Percentiles rank a stretch among this genome's conserved stretches.
Evolutionary conservation across 2,113 vertebrate species (phyloP).

Genomic region (Toxotes chatareus): DNA sequence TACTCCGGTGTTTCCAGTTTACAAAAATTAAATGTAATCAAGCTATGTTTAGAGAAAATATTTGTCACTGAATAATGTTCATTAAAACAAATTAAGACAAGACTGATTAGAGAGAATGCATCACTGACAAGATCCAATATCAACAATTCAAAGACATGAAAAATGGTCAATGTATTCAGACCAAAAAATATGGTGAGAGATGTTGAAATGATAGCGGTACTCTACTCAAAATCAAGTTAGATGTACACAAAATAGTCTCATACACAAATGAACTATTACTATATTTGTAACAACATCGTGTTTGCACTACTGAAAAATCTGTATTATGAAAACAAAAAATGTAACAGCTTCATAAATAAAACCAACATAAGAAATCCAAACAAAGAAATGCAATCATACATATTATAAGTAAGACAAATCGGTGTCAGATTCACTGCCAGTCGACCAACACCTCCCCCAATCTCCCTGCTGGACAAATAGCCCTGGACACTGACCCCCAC

Average conservation of each 20-base stretch:
- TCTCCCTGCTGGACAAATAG: conserved; percentile 50
- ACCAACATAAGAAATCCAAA: neutral
- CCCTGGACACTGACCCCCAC: conserved; percentile 64
- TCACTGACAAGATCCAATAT: no score
- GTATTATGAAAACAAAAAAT: neutral
- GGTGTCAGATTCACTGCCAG: conserved; percentile 45
- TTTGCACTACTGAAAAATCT: neutral
- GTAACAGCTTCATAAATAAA: neutral
- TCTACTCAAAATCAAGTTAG: neutral
- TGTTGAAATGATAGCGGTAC: no score
- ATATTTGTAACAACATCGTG: neutral
- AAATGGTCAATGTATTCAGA: neutral
- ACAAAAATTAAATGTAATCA: no score
- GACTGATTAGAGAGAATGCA: no score
- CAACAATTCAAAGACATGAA: neutral
- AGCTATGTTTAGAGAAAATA: no score
- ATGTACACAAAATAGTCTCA: neutral
- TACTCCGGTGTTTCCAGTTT: no score
- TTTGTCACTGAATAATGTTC: no score
- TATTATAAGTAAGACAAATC: conserved; percentile 53
- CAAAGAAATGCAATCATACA: conserved; percentile 31
- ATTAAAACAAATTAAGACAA: no score
- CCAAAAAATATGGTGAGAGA: neutral
- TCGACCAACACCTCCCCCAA: conserved; percentile 57
- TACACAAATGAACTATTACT: no score